phyloP scores from a whole-genome alignment of 2,113 vertebrate genomes.

The Mixornis gularis region DNA sequence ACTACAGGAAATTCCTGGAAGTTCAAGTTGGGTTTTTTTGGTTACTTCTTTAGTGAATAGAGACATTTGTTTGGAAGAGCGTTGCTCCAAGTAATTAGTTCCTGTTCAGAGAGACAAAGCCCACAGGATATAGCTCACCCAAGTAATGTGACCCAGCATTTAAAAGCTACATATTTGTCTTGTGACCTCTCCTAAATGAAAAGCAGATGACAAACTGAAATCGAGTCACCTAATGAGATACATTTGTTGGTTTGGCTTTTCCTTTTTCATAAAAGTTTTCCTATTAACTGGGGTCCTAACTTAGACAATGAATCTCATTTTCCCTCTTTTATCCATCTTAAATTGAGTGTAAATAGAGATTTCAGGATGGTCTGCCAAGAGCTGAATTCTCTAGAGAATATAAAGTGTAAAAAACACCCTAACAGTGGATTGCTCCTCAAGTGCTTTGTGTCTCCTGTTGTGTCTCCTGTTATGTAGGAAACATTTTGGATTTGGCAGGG shows the following conservation, averaged over 20 bases:
- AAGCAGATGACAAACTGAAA: neutral
- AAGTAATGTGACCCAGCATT: neutral
- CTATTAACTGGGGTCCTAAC: neutral
- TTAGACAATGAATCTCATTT: neutral
- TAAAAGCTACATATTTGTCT: neutral
- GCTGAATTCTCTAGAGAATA: neutral
- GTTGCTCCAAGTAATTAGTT: neutral
- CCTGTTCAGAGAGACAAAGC: neutral
- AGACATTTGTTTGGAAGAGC: neutral
- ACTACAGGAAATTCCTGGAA: neutral
- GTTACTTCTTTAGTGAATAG: neutral
- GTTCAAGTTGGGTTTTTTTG: neutral
- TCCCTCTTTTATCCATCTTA: neutral
- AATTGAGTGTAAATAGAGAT: neutral
- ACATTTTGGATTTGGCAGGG: neutral
- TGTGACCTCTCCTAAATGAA: neutral
- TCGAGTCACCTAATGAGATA: accelerated
- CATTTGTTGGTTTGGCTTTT: neutral
- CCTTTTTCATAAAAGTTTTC: neutral
- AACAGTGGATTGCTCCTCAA: neutral
- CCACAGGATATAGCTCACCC: neutral
- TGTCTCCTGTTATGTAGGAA: neutral
- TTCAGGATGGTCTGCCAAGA: neutral
- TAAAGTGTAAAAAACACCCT: neutral
- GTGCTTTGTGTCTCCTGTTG: accelerated